A percentile compares a stretch with the other conserved stretches of the same genome.
Conservation (phyloP, 2,113 vertebrate species). For the Rhodinocichla rosea region DNA sequence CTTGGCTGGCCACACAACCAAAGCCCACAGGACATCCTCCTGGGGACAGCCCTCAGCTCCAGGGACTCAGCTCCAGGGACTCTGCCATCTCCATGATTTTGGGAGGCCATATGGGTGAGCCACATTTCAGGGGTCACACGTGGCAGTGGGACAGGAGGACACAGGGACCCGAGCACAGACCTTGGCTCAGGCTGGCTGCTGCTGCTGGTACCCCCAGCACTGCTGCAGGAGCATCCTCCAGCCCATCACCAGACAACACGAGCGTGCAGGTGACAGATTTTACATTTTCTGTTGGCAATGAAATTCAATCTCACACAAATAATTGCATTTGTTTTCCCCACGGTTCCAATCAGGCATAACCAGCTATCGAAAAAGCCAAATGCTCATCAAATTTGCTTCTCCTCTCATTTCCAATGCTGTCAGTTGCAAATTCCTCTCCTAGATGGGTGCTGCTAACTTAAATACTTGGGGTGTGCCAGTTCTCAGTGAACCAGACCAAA, state of each 20-base stretch:
- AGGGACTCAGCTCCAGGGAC: no score
- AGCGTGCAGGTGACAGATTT: neutral
- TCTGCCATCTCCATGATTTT: neutral
- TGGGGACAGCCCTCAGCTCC: rapidly evolving
- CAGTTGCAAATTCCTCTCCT: neutral
- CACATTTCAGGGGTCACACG: neutral
- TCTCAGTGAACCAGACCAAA: neutral
- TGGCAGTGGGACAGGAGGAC: neutral
- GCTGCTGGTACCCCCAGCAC: rapidly evolving
- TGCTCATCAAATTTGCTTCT: conserved; percentile 34
- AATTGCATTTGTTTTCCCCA: conserved; percentile 49
- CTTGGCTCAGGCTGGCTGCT: neutral
- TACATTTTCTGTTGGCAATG: neutral
- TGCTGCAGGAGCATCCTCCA: neutral
- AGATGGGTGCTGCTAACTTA: neutral
- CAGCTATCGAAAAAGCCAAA: conserved; percentile 5
- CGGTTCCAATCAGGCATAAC: conserved; percentile 21
- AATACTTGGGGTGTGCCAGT: neutral
- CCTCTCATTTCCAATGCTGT: neutral
- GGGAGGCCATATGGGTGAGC: neutral
- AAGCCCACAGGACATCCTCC: rapidly evolving
- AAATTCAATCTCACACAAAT: conserved; percentile 47
- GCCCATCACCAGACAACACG: rapidly evolving
- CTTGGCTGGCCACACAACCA: neutral
- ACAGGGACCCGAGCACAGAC: rapidly evolving